Evolutionary conservation across 2,113 vertebrate species (phyloP), one percentile per base, ranked within the genome.

Genomic region (Gobio gobio): DNA sequence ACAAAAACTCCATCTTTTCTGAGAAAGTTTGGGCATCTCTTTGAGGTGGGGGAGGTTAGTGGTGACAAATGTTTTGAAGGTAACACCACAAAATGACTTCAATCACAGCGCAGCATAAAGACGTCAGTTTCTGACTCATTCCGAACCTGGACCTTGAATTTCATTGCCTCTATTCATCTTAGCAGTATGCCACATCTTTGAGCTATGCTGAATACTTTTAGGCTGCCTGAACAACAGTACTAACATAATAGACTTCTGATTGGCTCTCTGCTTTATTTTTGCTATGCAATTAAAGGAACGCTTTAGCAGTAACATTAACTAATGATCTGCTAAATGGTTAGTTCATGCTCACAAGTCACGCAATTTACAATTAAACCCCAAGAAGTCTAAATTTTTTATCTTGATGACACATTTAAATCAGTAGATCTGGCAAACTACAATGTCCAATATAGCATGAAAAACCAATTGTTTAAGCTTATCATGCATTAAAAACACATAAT

Each of bases 21-120:
- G 88, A 83, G 85, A 59, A 43, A 83, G 83, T 58, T 64, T 88
- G 49, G 87, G 82, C 58, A 2, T 66, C 22, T 70, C 24, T 70
- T 54, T 49, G 18, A 26, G 78, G 77, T 24, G 45, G 54, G 36
- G 75, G 61, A 85, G 24, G 83, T 76, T 79, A 49, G 43, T 74
- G 33, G 29, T 73, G 79, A 88, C 47, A 40, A 78, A 20, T 51
- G 13, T 51, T 82, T 59, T 29, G 64, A 78, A n/a, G 45, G 49
- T 10, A 18, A 43, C 43, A 36, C 43, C 76, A 73, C 16, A 84
- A 83, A 70, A 51, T 24, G 10, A 70, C 18, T 82, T 58, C 16
- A 82, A 78, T 78, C 61, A 74, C 45, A 47, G 6, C 36, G 45
- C 26, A 36, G 45, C 24, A 5, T 16, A 24, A 22, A 75, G 56